These are phyloP conservation scores for Thymallus thymallus DNA, from an alignment of 2,113 vertebrate genomes.

Conservation along the genomic window DNA sequence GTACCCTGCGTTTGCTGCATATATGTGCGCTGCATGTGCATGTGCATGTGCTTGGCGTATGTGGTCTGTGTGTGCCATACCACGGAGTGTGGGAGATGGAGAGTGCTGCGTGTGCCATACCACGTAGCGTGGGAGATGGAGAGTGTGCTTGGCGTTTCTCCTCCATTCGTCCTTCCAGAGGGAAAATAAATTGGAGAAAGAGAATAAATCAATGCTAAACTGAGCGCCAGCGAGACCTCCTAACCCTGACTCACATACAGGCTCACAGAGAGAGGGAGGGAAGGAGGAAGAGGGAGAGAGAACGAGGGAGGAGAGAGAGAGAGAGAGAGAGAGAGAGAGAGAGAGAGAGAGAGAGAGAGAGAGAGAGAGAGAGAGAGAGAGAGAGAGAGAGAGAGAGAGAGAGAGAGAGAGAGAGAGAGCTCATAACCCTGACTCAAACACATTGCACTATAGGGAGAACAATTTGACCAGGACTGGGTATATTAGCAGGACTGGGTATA, in stretches of 20 bases:
- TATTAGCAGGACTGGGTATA: too few species aligned
- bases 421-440: neutral
- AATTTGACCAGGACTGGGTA: neutral
- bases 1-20: too few species aligned
- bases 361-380: too few species aligned
- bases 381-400: too few species aligned
- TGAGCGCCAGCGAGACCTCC: conserved; percentile 68
- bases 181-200: conserved; percentile 73
- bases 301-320: too few species aligned
- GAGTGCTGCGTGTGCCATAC: conserved; percentile 21
- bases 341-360: too few species aligned
- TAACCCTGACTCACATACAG: conserved; percentile 55
- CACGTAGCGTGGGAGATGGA: conserved; percentile 37
- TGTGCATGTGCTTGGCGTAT: conserved; percentile 35
- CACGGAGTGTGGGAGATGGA: conserved; percentile 43
- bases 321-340: too few species aligned
- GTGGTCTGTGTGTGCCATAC: neutral
- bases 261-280: neutral
- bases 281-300: neutral
- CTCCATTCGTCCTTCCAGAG: conserved; percentile 71
- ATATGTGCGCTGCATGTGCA: conserved; percentile 60
- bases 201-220: conserved; percentile 76
- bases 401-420: too few species aligned
- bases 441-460: conserved; percentile 26
- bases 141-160: conserved; percentile 59